phyloP scores from a whole-genome alignment of 2,888 invertebrate genomes.

The Heterodera filipjevi region DNA sequence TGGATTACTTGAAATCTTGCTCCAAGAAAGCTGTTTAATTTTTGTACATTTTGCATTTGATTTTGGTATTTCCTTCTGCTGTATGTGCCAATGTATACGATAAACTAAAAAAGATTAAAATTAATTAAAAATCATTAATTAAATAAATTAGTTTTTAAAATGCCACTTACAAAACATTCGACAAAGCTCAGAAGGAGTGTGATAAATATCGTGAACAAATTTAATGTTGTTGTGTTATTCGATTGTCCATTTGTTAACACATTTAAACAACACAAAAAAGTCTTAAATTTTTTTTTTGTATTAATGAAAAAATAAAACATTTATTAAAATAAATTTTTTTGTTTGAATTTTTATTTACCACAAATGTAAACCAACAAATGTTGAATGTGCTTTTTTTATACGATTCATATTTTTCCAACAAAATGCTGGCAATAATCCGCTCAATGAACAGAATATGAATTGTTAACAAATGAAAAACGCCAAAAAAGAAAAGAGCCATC shows the following conservation, averaged over 20 bases:
- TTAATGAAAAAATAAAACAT: not conserved
- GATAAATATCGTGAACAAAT: not conserved
- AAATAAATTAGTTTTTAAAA: not conserved
- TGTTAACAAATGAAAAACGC: not conserved
- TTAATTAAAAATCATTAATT: too few species aligned
- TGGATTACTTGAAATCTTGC: not conserved
- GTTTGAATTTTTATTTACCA: not conserved
- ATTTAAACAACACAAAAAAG: not conserved
- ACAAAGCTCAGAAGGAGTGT: not conserved
- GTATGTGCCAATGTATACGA: not conserved
- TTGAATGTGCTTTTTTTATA: not conserved
- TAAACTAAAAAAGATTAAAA: not conserved
- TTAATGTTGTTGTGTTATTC: not conserved
- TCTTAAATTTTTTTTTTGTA: too few species aligned
- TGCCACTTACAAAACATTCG: not conserved
- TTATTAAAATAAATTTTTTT: not conserved
- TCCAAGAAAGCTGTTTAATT: not conserved
- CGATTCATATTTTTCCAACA: not conserved
- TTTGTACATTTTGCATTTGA: not conserved
- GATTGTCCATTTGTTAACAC: not conserved
- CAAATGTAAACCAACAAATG: not conserved
- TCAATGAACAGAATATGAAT: not conserved
- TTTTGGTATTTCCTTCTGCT: not conserved
- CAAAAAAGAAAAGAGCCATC: not conserved
- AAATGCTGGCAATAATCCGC: not conserved